A percentile compares a stretch with the other conserved stretches of the same genome.
Evolutionary conservation across 2,797 vertebrate species (phyloP).

Genomic region (Hephaestus fuliginosus): DNA sequence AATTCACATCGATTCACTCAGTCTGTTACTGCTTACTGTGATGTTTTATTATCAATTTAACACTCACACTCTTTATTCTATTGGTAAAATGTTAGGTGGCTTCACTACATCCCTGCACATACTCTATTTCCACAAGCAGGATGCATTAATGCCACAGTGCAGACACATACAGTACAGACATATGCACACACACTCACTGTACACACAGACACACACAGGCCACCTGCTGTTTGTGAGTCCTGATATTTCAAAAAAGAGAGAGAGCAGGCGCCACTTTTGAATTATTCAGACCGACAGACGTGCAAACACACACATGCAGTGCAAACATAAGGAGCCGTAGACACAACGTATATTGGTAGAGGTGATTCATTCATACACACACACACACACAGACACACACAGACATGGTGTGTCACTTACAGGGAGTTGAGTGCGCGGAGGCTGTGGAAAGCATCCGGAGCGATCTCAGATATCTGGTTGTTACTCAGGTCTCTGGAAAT

Average conservation of each 20-base stretch:
- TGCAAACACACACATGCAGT: slow-evolving; percentile 3
- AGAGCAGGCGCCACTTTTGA: slow-evolving; percentile 29
- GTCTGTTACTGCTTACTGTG: background rate
- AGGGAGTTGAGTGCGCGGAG: slow-evolving; percentile 95
- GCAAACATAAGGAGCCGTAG: slow-evolving; percentile 27
- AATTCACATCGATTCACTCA: background rate
- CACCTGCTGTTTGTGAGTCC: slow-evolving; percentile 12
- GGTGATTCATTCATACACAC: background rate
- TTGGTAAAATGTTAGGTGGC: background rate
- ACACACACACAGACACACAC: slow-evolving; percentile 22
- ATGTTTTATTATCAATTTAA: background rate
- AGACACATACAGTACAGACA: background rate
- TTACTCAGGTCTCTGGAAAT: slow-evolving; percentile 95
- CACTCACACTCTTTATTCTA: background rate
- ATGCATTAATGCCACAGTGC: background rate
- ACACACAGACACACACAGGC: slow-evolving; percentile 11
- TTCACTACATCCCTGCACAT: background rate
- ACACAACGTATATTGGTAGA: slow-evolving; percentile 22
- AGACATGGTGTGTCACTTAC: slow-evolving; percentile 86
- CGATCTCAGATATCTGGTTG: slow-evolving; percentile 89
- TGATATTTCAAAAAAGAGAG: slow-evolving; percentile 24
- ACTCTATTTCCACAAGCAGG: too few species aligned
- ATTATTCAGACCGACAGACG: slow-evolving; percentile 55
- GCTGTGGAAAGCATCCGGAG: slow-evolving; percentile 81
- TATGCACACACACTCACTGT: background rate